Conservation (phyloP, 2,113 vertebrate species). For the Columba livia region DNA sequence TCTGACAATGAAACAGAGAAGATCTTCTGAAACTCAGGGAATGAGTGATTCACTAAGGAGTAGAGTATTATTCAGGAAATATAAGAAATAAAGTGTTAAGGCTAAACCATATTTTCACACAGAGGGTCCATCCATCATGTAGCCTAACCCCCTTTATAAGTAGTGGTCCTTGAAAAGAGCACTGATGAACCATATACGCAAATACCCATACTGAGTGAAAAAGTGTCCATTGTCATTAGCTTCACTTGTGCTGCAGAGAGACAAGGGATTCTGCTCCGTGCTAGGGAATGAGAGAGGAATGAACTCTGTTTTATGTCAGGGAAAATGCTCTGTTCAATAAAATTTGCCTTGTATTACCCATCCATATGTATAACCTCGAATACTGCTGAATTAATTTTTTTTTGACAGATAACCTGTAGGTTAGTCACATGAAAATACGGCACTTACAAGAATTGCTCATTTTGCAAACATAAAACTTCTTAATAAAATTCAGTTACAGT, state of each 20-base stretch:
- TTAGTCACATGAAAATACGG: not conserved
- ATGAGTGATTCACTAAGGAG: not conserved
- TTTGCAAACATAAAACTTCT: slow-evolving; percentile 7
- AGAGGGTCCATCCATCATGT: not conserved
- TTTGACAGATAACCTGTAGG: not conserved
- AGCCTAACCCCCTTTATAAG: not conserved
- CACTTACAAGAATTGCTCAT: not conserved
- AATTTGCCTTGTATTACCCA: not conserved
- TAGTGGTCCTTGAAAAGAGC: not conserved
- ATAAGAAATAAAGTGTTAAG: not conserved
- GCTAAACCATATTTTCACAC: not conserved
- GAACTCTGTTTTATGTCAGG: not conserved
- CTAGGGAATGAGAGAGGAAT: not conserved
- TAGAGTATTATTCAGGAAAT: not conserved
- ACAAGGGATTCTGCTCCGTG: not conserved
- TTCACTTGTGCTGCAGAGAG: not conserved
- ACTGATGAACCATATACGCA: not conserved
- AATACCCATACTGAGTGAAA: not conserved
- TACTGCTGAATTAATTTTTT: not conserved
- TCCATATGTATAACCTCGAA: not conserved
- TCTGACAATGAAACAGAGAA: not conserved
- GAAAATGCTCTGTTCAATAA: not conserved
- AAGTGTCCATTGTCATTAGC: not conserved
- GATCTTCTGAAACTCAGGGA: not conserved
- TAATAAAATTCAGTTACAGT: slow-evolving; percentile 4